Percentiles rank a stretch among this genome's conserved stretches.
phyloP scores from a whole-genome alignment of 1,140 invertebrate genomes.

The Neodiprion lecontei region DNA sequence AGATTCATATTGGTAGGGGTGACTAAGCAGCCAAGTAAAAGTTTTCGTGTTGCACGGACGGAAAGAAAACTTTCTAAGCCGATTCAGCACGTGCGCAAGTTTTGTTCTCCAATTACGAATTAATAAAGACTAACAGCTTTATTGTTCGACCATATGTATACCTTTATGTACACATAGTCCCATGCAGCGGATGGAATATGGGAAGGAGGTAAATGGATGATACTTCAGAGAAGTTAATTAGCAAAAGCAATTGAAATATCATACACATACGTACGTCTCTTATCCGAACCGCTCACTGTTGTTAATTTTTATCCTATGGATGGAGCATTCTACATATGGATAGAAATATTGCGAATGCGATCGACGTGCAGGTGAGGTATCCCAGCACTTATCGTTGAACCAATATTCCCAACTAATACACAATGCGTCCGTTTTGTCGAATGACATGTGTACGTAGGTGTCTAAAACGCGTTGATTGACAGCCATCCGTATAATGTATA shows the following conservation, averaged over 20 bases:
- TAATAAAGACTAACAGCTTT: constrained; percentile 54
- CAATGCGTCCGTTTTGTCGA: neutral
- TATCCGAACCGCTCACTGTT: no score
- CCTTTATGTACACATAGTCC: neutral
- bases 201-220: neutral
- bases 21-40: neutral
- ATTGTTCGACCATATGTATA: constrained; percentile 38
- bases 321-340: neutral
- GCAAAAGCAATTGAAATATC: neutral
- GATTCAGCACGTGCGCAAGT: constrained; percentile 36
- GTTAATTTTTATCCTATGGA: no score
- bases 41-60: no score
- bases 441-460: neutral
- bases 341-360: neutral
- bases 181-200: neutral
- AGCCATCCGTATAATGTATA: neutral
- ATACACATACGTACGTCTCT: neutral
- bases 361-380: neutral
- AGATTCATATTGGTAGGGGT: neutral
- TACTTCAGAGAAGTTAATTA: neutral
- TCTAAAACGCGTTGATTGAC: neutral
- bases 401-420: neutral
- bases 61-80: constrained; percentile 15
- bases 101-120: constrained; percentile 49
- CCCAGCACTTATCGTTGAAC: neutral